Evolutionary conservation across 2,797 vertebrate species (phyloP).

Genomic region (Peromyscus attwateri): DNA sequence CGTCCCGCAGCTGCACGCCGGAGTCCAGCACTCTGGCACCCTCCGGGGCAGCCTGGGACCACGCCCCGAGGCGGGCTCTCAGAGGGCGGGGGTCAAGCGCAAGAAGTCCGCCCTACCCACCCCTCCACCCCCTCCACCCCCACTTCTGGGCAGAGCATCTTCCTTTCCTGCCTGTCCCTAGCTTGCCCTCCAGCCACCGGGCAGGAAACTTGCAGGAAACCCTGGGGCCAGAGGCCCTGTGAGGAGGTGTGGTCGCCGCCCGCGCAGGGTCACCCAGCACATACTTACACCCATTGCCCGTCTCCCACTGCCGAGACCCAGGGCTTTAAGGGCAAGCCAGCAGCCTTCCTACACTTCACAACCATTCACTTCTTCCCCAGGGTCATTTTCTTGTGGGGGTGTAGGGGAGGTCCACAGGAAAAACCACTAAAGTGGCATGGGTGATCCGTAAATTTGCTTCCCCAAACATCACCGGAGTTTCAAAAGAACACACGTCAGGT

Average conservation of each 20-base stretch:
- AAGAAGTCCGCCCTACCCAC: neutral
- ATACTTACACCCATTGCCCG: rapidly evolving
- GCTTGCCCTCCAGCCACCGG: neutral
- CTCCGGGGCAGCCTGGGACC: slow-evolving; percentile 47
- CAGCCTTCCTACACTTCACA: neutral
- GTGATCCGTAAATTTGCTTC: neutral
- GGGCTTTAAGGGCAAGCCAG: neutral
- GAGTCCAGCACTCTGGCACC: neutral
- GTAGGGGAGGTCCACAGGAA: neutral
- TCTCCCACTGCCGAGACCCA: neutral
- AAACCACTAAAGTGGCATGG: neutral
- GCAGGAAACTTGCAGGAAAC: slow-evolving; percentile 67
- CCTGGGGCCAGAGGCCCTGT: neutral
- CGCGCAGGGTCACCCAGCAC: rapidly evolving
- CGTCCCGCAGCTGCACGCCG: neutral
- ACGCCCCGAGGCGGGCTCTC: slow-evolving; percentile 55
- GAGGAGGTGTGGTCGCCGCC: neutral
- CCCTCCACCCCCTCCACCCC: neutral
- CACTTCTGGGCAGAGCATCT: slow-evolving; percentile 59
- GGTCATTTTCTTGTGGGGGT: neutral
- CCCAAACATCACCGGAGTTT: neutral
- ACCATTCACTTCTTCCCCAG: neutral
- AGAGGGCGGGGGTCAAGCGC: slow-evolving; percentile 24
- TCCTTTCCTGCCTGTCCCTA: slow-evolving; percentile 6
- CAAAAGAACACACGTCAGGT: slow-evolving; percentile 55